Conservation (phyloP, 1,140 invertebrate species). For the Apis dorsata region DNA sequence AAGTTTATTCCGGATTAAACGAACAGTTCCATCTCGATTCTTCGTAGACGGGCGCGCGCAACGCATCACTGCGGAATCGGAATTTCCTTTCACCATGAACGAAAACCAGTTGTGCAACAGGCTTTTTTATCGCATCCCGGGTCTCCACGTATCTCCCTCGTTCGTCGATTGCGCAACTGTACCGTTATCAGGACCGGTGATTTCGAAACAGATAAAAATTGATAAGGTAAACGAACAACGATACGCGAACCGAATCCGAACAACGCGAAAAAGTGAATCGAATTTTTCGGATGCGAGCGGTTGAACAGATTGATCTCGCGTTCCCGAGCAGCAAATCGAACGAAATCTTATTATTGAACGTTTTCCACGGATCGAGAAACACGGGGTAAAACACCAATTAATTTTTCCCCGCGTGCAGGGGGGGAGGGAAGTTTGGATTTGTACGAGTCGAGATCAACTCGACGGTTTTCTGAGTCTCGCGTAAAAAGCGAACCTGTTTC, state of each 20-base stretch:
- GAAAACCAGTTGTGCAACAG: conserved; percentile 58
- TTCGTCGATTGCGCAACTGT: conserved; percentile 29
- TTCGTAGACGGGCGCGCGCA: conserved; percentile 42
- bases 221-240: not conserved
- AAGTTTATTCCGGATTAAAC: conserved; percentile 50
- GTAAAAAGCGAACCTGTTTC: conserved; percentile 42
- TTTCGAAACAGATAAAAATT: conserved; percentile 45
- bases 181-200: conserved; percentile 23
- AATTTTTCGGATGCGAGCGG: not conserved
- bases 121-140: conserved; percentile 22
- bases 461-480: conserved; percentile 2
- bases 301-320: conserved; percentile 11
- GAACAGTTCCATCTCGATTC: conserved; percentile 45
- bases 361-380: conserved; percentile 39
- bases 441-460: not conserved
- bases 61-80: conserved; percentile 59
- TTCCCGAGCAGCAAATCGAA: not conserved
- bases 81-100: conserved; percentile 63
- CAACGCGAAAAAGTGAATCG: not conserved
- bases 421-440: not conserved
- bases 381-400: not conserved
- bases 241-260: not conserved
- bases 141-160: conserved; percentile 11
- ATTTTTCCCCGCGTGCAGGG: conserved; percentile 18
- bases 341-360: conserved; percentile 24